Percentiles rank a stretch among this genome's conserved stretches.
Evolutionary conservation across 2,888 invertebrate genomes (phyloP).

Genomic region (Machimus atricapillus): DNA sequence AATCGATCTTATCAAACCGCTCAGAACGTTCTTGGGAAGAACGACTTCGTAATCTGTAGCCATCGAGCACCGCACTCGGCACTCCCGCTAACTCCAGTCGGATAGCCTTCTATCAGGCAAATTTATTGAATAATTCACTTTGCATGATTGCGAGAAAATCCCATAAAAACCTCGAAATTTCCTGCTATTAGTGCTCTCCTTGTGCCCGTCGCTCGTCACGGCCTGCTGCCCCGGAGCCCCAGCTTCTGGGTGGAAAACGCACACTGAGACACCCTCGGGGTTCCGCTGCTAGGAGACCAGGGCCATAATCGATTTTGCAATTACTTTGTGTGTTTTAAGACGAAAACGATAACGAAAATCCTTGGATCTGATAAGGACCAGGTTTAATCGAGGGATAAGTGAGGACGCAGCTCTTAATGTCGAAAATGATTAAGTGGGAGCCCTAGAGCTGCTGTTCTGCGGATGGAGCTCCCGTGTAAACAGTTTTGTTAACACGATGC

Average conservation of each 20-base stretch:
- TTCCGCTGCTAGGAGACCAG: background rate
- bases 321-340: constrained; percentile 40
- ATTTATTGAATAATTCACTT: constrained; percentile 44
- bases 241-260: background rate
- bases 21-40: background rate
- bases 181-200: constrained; percentile 27
- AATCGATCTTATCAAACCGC: constrained; percentile 11
- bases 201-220: background rate
- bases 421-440: constrained; percentile 10
- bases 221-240: background rate
- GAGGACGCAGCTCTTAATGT: background rate
- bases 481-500: constrained; percentile 8
- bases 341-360: constrained; percentile 13
- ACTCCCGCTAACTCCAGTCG: background rate
- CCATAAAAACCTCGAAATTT: constrained; percentile 43
- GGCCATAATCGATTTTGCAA: constrained; percentile 39
- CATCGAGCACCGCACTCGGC: background rate
- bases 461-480: background rate
- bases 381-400: background rate
- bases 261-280: background rate
- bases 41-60: background rate
- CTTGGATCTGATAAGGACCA: constrained; percentile 1
- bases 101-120: constrained; percentile 31
- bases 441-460: background rate
- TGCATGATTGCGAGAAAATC: constrained; percentile 43